Conservation (phyloP, 1,140 invertebrate genomes). For the Pteromalus puparum region DNA sequence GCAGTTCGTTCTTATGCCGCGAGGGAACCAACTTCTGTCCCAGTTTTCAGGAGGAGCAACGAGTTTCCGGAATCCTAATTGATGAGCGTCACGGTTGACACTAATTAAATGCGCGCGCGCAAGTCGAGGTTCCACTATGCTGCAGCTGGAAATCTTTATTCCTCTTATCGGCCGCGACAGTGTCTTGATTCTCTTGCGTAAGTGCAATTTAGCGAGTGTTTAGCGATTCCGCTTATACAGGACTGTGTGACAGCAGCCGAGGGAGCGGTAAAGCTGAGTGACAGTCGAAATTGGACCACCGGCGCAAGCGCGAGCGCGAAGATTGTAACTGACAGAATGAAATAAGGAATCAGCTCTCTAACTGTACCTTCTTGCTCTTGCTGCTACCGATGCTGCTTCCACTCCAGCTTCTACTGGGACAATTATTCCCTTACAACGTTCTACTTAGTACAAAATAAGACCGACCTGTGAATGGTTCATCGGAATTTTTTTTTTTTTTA, state of each 20-base stretch:
- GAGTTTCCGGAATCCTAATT: constrained; percentile 44
- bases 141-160: constrained; percentile 31
- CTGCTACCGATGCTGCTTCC: background rate
- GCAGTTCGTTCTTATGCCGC: background rate
- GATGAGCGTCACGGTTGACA: constrained; percentile 29
- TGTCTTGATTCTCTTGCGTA: background rate
- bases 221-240: constrained; percentile 6
- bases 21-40: constrained; percentile 42
- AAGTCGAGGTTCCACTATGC: too few species aligned
- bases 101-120: constrained; percentile 37
- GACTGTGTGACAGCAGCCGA: background rate
- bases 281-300: constrained; percentile 18
- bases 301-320: background rate
- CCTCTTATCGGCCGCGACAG: background rate
- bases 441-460: too few species aligned
- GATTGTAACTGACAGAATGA: constrained; percentile 3
- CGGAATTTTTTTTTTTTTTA: too few species aligned
- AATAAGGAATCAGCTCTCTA: background rate
- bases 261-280: background rate
- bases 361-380: background rate
- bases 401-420: background rate
- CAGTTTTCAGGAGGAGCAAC: constrained; percentile 34
- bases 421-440: background rate
- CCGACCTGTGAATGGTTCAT: too few species aligned
- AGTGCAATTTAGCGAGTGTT: background rate